Percentiles rank a stretch among this genome's conserved stretches.
These are phyloP conservation scores for Aquatica leii DNA, from an alignment of 2,888 invertebrate genomes.

Conservation along the genomic window DNA sequence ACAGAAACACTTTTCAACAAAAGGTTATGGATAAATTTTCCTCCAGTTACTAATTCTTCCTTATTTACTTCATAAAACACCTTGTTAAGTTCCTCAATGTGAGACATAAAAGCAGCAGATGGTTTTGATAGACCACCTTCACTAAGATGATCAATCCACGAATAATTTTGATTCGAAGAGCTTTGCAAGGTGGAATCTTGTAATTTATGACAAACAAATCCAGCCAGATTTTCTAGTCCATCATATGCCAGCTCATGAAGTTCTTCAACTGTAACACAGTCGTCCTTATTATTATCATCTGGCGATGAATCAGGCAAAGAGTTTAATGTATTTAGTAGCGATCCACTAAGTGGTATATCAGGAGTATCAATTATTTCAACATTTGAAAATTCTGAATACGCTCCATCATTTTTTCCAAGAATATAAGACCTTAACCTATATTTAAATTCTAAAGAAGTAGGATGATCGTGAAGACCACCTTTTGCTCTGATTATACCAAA, in stretches of 20 bases:
- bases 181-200: neutral
- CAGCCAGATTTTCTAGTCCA: constrained; percentile 1
- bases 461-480: constrained; percentile 39
- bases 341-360: neutral
- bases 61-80: neutral
- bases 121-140: neutral
- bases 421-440: constrained; percentile 41
- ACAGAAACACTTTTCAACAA: neutral
- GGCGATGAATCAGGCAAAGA: neutral
- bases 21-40: neutral
- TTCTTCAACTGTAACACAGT: too few species aligned
- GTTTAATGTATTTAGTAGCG: neutral
- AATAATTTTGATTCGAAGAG: neutral
- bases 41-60: neutral
- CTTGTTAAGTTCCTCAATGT: constrained; percentile 4
- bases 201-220: neutral
- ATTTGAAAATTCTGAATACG: neutral
- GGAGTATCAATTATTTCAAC: neutral
- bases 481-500: constrained; percentile 37
- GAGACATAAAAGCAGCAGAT: neutral
- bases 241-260: neutral
- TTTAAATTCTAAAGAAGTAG: constrained; percentile 41
- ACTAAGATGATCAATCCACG: neutral
- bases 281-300: too few species aligned
- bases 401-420: constrained; percentile 27